These are phyloP conservation scores for Montifringilla adamsi DNA, from an alignment of 2,113 vertebrate genomes.

Conservation along the genomic window DNA sequence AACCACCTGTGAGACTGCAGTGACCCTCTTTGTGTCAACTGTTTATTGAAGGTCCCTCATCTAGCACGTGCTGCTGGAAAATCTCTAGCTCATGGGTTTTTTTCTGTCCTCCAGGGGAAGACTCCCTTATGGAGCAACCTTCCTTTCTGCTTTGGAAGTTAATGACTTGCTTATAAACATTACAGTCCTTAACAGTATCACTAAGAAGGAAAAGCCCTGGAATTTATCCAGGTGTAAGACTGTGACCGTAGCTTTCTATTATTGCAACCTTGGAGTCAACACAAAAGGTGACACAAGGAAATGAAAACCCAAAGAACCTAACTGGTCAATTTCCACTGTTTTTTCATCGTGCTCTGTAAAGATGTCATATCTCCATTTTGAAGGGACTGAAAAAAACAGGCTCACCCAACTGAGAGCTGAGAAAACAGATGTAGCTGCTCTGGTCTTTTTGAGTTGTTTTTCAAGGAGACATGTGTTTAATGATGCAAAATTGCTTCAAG, in stretches of 20 bases:
- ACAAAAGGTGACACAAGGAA: neutral
- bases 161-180: constrained; percentile 28
- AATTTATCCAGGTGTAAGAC: neutral
- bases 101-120: constrained; percentile 13
- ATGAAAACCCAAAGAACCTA: neutral
- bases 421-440: neutral
- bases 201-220: neutral
- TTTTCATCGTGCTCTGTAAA: neutral
- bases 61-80: neutral
- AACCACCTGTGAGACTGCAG: neutral
- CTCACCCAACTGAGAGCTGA: neutral
- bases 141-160: constrained; percentile 3
- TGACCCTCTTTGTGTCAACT: neutral
- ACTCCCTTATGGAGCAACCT: neutral
- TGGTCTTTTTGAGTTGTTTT: neutral
- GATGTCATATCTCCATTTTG: neutral
- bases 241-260: neutral
- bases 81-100: neutral
- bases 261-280: neutral
- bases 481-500: neutral
- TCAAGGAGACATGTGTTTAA: neutral
- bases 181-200: neutral
- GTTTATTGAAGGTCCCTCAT: neutral
- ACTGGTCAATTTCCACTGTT: neutral
- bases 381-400: neutral